Conservation (phyloP, 2,113 vertebrate genomes). For the Poecile atricapillus region DNA sequence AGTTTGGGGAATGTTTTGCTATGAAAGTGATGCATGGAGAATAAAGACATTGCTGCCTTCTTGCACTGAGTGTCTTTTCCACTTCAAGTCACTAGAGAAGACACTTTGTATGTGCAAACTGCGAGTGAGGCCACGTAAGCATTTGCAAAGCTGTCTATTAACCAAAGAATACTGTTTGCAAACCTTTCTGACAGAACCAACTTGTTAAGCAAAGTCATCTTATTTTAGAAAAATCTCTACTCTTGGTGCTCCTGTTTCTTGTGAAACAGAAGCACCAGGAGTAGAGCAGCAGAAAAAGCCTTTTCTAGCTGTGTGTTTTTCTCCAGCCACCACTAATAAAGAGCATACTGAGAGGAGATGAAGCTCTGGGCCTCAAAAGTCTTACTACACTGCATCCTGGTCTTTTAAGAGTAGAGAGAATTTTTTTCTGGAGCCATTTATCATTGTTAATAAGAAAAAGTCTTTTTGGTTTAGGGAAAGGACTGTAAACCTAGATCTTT, state of each 20-base stretch:
- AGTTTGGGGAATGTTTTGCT: not conserved
- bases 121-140: not conserved
- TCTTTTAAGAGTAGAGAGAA: not conserved
- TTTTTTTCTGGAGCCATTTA: not conserved
- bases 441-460: not conserved
- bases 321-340: not conserved
- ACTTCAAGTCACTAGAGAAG: not conserved
- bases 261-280: too few species aligned
- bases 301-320: not conserved
- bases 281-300: not conserved
- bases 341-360: not conserved
- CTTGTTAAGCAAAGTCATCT: not conserved
- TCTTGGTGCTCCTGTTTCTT: not conserved
- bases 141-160: not conserved
- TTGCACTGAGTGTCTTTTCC: not conserved
- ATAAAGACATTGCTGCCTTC: not conserved
- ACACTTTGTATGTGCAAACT: not conserved
- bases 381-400: not conserved
- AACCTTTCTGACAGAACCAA: not conserved
- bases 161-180: not conserved
- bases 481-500: not conserved
- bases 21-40: not conserved
- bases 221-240: not conserved
- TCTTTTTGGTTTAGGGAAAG: not conserved
- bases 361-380: not conserved